Percentiles rank a stretch among this genome's conserved stretches.
These are phyloP conservation scores for Amphiura filiformis DNA, from an alignment of 35 echinoderm and acorn worm species.

Conservation along the genomic window DNA sequence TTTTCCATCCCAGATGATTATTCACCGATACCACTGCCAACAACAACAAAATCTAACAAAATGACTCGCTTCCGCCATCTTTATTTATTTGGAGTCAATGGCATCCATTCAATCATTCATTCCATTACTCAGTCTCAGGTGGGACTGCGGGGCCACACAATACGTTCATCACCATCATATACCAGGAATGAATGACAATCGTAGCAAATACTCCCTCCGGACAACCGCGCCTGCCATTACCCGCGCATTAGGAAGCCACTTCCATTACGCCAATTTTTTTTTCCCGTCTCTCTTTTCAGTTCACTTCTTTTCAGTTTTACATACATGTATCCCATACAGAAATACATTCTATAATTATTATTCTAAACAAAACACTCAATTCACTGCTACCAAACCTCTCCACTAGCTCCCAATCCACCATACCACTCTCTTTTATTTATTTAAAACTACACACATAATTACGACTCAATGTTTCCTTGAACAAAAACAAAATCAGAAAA, in stretches of 20 bases:
- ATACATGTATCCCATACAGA: not conserved
- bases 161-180: conserved; percentile 3
- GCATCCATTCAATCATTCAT: not conserved
- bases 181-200: not conserved
- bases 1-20: not conserved
- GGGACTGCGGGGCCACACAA: not conserved
- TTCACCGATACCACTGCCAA: not conserved
- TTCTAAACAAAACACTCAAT: not conserved
- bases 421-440: not conserved
- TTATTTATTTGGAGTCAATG: not conserved
- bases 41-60: not conserved
- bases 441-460: too few species aligned
- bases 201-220: not conserved
- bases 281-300: not conserved
- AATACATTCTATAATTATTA: not conserved
- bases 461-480: not conserved
- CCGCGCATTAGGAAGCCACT: not conserved
- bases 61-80: conserved; percentile 8
- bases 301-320: too few species aligned
- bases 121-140: not conserved
- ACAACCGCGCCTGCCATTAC: conserved; percentile 8
- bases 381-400: not conserved
- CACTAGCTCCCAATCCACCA: not conserved
- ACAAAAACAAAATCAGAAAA: too few species aligned
- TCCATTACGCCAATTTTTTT: not conserved